phyloP scores from a whole-genome alignment of 2,797 vertebrate genomes.

The Syngnathus rostellatus region DNA sequence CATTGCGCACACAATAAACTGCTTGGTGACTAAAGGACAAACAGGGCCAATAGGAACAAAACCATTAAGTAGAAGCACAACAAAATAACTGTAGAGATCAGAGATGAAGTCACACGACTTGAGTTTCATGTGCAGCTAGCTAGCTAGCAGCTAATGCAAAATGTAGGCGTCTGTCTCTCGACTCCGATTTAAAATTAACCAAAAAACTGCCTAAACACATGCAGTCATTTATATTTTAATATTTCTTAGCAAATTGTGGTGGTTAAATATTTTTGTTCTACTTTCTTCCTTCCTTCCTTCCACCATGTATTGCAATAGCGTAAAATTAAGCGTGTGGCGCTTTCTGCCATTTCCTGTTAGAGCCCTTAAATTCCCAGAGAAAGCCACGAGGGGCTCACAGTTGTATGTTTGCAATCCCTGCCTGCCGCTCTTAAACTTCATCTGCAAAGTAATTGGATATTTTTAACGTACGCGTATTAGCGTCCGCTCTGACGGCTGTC shows the following conservation, averaged over 20 bases:
- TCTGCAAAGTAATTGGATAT: slow-evolving; percentile 48
- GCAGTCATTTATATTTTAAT: background rate
- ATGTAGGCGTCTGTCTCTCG: background rate
- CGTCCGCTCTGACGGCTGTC: slow-evolving; percentile 21
- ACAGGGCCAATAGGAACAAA: no score
- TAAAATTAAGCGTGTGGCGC: background rate
- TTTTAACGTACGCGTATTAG: slow-evolving; percentile 33
- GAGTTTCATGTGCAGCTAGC: no score
- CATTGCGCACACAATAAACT: no score
- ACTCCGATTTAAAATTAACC: no score
- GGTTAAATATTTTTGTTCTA: background rate
- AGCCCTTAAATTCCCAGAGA: background rate
- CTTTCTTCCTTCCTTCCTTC: background rate
- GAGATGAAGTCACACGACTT: no score
- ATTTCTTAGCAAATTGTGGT: background rate
- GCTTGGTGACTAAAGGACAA: no score
- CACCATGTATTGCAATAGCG: background rate
- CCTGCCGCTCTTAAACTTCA: slow-evolving; percentile 37
- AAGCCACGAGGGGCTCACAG: background rate
- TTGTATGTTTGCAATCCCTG: slow-evolving; percentile 25
- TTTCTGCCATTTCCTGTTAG: background rate
- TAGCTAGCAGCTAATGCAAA: no score
- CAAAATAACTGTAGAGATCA: no score
- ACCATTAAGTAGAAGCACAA: no score
- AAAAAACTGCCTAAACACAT: background rate